phyloP scores from a whole-genome alignment of 2,888 invertebrate species.

The Meloe dianella region DNA sequence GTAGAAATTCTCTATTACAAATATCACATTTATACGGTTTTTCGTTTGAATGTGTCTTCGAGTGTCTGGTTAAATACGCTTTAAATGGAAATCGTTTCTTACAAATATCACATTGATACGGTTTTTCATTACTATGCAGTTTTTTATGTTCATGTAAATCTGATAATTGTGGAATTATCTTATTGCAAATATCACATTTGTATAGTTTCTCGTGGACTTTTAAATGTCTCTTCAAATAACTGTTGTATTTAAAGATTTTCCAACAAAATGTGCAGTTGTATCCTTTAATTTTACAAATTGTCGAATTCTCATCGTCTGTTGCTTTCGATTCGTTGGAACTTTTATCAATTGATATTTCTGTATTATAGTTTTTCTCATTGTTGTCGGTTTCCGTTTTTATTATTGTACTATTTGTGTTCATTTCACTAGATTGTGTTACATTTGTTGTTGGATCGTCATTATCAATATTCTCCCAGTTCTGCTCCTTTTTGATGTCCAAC shows the following conservation, averaged over 20 bases:
- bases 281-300: not conserved
- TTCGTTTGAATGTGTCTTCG: not conserved
- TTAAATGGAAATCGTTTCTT: not conserved
- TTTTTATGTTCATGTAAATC: conserved; percentile 2
- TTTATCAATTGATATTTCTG: not conserved
- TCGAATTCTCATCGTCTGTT: not conserved
- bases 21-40: not conserved
- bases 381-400: not conserved
- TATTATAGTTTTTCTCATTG: not conserved
- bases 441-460: not conserved
- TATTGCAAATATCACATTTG: not conserved
- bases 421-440: no score
- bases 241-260: not conserved
- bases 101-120: not conserved
- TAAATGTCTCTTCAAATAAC: not conserved
- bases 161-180: not conserved
- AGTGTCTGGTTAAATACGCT: not conserved
- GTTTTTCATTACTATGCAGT: not conserved
- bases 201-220: not conserved
- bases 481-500: not conserved
- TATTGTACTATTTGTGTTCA: no score
- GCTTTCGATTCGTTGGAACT: no score
- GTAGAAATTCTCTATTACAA: not conserved
- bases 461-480: not conserved
- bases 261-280: not conserved